These are phyloP conservation scores for Drosophila willistoni DNA, from an alignment of 1,140 invertebrate genomes.

Conservation along the genomic window DNA sequence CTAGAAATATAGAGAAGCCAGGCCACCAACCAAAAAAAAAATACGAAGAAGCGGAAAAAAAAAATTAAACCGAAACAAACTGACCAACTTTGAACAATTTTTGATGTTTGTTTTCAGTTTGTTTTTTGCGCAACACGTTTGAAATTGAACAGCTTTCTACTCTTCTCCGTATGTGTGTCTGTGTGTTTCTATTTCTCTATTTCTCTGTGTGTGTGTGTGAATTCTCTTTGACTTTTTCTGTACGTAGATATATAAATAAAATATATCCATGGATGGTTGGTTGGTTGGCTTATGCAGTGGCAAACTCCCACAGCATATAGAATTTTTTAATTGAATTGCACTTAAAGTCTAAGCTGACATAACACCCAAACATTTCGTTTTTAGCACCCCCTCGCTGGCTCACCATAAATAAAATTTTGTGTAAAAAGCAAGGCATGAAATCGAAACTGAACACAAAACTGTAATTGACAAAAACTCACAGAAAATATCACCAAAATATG, in stretches of 20 bases:
- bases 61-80: conserved; percentile 27
- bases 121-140: conserved; percentile 62
- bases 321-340: conserved; percentile 75
- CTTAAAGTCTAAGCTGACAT: conserved; percentile 61
- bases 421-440: conserved; percentile 7
- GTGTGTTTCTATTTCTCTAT: conserved; percentile 9
- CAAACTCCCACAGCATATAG: conserved; percentile 28
- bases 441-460: not conserved
- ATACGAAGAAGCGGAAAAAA: conserved; percentile 30
- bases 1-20: conserved; percentile 7
- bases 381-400: not conserved
- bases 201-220: not conserved
- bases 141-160: conserved; percentile 69
- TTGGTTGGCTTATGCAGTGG: conserved; percentile 64
- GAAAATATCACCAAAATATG: not conserved
- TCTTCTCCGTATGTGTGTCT: conserved; percentile 2
- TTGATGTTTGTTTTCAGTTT: conserved; percentile 22
- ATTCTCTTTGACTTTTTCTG: conserved; percentile 29
- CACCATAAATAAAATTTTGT: conserved; percentile 43
- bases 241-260: conserved; percentile 5
- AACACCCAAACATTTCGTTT: not conserved
- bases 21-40: conserved; percentile 23
- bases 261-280: conserved; percentile 36
- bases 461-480: not conserved
- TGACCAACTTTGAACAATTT: conserved; percentile 29